A percentile compares a stretch with the other conserved stretches of the same genome.
phyloP scores from a whole-genome alignment of 1,140 invertebrate genomes.

The Eumeta japonica region DNA sequence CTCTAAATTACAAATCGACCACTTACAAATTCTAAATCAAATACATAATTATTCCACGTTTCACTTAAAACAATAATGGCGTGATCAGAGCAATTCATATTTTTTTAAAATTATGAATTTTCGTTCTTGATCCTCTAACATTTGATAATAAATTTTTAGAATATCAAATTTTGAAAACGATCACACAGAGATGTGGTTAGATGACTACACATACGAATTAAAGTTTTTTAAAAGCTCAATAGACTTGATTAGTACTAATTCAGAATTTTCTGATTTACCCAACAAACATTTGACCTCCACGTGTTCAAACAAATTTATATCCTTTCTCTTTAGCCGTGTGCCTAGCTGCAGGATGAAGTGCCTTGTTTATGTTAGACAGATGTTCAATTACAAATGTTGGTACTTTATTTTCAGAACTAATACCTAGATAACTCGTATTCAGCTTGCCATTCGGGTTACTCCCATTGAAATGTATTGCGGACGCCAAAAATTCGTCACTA shows the following conservation, averaged over 20 bases:
- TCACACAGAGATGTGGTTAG: background rate
- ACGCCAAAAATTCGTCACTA: conserved; percentile 14
- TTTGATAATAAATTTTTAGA: conserved; percentile 16
- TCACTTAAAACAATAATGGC: conserved; percentile 14
- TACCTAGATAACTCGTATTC: conserved; percentile 10
- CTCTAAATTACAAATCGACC: too few species aligned
- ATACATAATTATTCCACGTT: conserved; percentile 12
- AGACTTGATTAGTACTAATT: conserved; percentile 8
- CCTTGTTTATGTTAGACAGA: conserved; percentile 13
- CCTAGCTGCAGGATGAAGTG: conserved; percentile 14
- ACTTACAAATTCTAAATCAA: conserved; percentile 14
- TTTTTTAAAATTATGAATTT: conserved; percentile 6
- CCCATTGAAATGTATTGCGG: conserved; percentile 11
- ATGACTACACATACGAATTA: background rate
- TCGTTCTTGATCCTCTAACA: conserved; percentile 9
- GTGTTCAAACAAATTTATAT: conserved; percentile 21
- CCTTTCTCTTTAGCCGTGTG: conserved; percentile 12
- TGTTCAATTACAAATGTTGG: conserved; percentile 20
- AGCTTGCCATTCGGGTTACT: conserved; percentile 10
- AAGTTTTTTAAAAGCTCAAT: conserved; percentile 3
- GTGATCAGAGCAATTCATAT: conserved; percentile 4
- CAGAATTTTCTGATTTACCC: conserved; percentile 6
- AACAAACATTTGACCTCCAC: conserved; percentile 9
- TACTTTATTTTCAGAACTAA: conserved; percentile 10
- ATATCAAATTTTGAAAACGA: conserved; percentile 7